Evolutionary conservation across 2,797 vertebrate genomes (phyloP), one percentile per base, ranked within the genome.

Genomic region (Sebastes taczanowskii): DNA sequence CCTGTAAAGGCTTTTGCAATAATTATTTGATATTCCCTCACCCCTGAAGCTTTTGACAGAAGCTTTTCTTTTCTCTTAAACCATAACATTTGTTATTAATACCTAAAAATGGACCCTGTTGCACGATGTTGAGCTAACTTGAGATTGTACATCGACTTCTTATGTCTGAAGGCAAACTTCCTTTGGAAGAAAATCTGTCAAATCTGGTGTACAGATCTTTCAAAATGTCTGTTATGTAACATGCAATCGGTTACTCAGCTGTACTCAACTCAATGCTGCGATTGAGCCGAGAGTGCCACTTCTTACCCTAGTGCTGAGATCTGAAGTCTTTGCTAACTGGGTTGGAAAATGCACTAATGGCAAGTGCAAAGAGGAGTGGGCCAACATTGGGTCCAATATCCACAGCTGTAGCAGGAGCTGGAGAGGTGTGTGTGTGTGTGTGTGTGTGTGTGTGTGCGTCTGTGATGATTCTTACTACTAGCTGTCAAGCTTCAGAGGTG

Each of bases 251-350:
- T 89, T 81, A 55, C 74, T 83, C 63, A 58, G 52, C 72, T 84
- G 58, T 81, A 42, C 61, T 74, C 68, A 58, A 67, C 76, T 85
- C 60, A 59, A 63, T 70, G 64, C 70, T 13, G 55, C 78, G 53
- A 83, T 74, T 65, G 58, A 80, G 61, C 30, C 13, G 1, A 69
- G 70, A 81, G 61, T 72, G 38, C 74, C 67, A 58, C 77, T 80
- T 85, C 84, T 81, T 70, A 82, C 62, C 82, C 56, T 20, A 10
- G 65, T 82, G 79, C 78, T 81, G 77, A 83, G 80, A 78, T 81
- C 68, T 75, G 65, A 92, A 81, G 86, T 89, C 61, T 85, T 82
- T 84, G 87, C 86, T 82, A 86, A 89, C 84, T 86, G 78, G 80
- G 77, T 73, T 85, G 78, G 86, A 91, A 92, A 89, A 90, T 71